Evolutionary conservation across 2,888 invertebrate genomes (phyloP).

Genomic region (Folsomia manolachei): DNA sequence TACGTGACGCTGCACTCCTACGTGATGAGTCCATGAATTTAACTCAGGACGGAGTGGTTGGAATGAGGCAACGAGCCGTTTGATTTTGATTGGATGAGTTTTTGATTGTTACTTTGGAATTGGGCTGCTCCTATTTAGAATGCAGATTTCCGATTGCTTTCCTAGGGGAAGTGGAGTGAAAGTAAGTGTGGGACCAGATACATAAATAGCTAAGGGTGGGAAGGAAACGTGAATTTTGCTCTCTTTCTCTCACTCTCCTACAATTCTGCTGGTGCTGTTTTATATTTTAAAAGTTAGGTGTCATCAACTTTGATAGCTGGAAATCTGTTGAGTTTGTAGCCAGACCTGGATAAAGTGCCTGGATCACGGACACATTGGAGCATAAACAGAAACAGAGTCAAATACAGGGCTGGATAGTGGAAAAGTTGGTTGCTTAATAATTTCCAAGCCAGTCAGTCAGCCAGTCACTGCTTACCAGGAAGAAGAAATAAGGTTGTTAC

Average conservation of each 20-base stretch:
- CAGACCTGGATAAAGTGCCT: not conserved
- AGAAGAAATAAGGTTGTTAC: not conserved
- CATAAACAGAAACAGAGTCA: not conserved
- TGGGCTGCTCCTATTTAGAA: not conserved
- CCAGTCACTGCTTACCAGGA: too few relatives aligned
- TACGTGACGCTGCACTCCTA: not conserved
- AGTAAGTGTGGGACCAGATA: not conserved
- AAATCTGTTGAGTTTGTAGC: not conserved
- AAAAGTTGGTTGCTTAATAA: not conserved
- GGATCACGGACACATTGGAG: conserved; percentile 6
- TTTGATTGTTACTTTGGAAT: conserved; percentile 10
- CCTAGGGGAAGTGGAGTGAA: not conserved
- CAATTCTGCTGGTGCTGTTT: not conserved
- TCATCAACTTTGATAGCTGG: conserved; percentile 10
- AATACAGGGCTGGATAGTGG: not conserved
- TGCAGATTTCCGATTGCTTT: conserved; percentile 1
- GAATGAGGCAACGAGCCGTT: conserved; percentile 3
- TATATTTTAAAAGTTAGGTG: not conserved
- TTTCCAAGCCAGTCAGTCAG: not conserved
- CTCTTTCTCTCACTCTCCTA: not conserved
- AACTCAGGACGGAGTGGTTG: not conserved
- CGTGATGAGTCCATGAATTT: not conserved
- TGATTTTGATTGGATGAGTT: conserved; percentile 2
- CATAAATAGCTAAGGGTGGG: too few relatives aligned
- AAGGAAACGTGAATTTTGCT: not conserved